Conservation (phyloP, 2,888 invertebrate genomes). For the Pseudococcus longispinus region DNA sequence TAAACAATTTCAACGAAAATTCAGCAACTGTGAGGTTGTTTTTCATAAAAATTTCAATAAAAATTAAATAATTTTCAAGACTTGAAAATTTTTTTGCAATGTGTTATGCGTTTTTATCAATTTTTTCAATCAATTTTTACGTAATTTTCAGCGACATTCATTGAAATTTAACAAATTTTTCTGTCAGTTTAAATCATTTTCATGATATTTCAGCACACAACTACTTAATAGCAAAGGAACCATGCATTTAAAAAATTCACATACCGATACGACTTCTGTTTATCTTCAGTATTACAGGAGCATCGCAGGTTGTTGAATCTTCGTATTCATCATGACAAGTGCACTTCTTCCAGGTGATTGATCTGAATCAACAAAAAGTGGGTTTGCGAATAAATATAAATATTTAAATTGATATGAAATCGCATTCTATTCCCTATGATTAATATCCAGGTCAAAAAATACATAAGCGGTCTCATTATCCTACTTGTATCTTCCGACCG, state of each 20-base stretch:
- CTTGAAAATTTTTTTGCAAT: no score
- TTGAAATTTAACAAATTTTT: no score
- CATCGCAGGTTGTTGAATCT: not conserved
- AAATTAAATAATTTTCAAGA: no score
- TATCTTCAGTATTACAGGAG: not conserved
- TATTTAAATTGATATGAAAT: not conserved
- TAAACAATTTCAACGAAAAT: no score
- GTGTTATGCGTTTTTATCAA: no score
- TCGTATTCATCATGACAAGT: not conserved
- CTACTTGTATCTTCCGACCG: not conserved
- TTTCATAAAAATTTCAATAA: no score
- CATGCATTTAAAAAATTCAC: not conserved
- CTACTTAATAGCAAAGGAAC: no score
- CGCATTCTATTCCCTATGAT: not conserved
- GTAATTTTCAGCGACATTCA: no score
- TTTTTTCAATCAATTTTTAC: no score
- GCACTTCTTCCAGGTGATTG: not conserved
- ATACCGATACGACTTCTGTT: not conserved
- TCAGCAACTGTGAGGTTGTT: no score
- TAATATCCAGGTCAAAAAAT: slow-evolving; percentile 22
- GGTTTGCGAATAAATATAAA: slow-evolving; percentile 9
- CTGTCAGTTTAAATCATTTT: no score
- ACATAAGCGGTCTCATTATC: slow-evolving; percentile 15
- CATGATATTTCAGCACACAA: no score
- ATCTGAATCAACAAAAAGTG: not conserved